Evolutionary conservation across 1,140 invertebrate genomes (phyloP).

Genomic region (Elysia chlorotica): DNA sequence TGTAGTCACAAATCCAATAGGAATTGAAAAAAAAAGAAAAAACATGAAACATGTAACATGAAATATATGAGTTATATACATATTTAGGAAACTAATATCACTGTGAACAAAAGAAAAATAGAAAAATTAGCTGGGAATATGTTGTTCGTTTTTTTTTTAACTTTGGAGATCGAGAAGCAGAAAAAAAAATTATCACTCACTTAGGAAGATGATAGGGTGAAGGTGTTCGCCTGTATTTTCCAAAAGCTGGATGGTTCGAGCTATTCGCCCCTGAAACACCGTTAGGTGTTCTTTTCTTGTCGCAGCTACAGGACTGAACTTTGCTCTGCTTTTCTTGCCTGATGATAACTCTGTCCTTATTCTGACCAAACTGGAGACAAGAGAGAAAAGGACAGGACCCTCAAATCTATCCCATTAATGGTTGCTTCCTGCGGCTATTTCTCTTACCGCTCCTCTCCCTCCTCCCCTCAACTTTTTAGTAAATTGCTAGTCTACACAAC

Average conservation of each 20-base stretch:
- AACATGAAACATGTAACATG: no score
- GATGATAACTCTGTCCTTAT: constrained; percentile 6
- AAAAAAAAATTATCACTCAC: constrained; percentile 1
- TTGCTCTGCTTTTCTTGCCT: constrained; percentile 9
- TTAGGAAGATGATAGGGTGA: constrained; percentile 21
- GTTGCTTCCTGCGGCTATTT: neutral
- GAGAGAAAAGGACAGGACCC: neutral
- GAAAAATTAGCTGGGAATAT: neutral
- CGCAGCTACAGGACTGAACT: neutral
- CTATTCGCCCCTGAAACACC: neutral
- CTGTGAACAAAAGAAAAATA: no score
- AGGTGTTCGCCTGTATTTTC: constrained; percentile 19
- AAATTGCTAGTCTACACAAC: neutral
- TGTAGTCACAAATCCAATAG: no score
- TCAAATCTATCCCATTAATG: neutral
- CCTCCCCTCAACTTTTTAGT: neutral
- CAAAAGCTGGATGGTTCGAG: constrained; percentile 11
- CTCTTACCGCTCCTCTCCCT: no score
- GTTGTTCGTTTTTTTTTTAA: neutral
- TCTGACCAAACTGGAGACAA: neutral
- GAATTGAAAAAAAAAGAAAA: no score
- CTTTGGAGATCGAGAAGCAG: neutral
- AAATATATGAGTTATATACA: no score
- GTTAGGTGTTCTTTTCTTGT: neutral
- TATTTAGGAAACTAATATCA: no score